Percentiles rank a stretch among this genome's conserved stretches.
Conservation (phyloP, 2,888 invertebrate genomes). For the Biston betularia region DNA sequence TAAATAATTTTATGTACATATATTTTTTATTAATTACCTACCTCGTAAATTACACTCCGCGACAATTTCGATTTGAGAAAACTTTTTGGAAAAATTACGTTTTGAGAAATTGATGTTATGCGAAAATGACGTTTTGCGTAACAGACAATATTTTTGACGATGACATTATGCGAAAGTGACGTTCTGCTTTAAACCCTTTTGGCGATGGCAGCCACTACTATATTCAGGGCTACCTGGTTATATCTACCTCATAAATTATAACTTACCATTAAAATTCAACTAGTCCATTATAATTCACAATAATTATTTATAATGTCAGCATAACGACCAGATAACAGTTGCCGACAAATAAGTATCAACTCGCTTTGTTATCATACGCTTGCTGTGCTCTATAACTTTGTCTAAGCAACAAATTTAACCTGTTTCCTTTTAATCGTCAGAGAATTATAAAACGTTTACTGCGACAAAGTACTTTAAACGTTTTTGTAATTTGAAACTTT, state of each 20-base stretch:
- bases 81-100: no score
- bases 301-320: conserved; percentile 18
- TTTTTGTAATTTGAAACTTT: background rate
- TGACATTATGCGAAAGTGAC: no score
- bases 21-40: no score
- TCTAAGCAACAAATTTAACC: conserved; percentile 1
- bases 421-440: background rate
- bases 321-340: conserved; percentile 20
- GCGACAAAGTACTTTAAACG: background rate
- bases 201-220: no score
- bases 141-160: no score
- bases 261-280: background rate
- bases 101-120: no score
- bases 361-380: conserved; percentile 33
- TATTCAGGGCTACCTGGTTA: no score
- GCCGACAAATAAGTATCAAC: conserved; percentile 5
- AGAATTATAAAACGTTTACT: background rate
- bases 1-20: no score
- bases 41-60: no score
- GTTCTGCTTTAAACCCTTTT: no score
- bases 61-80: no score
- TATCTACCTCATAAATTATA: background rate
- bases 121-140: no score
- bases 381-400: conserved; percentile 9
- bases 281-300: background rate